Base-by-base conservation (phyloP, 2,888 invertebrate species). In the Venusia cambrica region DNA sequence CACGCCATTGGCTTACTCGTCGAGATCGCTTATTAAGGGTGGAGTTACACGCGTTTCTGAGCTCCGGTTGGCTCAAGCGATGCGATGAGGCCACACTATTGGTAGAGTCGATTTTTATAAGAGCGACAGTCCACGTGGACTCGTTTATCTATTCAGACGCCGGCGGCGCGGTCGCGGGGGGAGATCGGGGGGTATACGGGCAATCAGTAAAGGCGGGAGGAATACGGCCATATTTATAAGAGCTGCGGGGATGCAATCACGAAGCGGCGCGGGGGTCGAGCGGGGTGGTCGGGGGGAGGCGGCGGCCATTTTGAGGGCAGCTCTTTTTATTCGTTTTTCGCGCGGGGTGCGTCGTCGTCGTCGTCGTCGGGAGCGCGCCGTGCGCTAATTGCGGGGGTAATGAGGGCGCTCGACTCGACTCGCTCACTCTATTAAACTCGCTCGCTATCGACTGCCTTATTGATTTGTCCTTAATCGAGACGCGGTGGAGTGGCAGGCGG, bases 231-330 rank as follows among this genome's bases (percentile, higher is more conserved):
- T 88, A 87, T 88, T 87, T 87, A 87, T 87, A 88, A 87, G 87
- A 87, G 87, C 85, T 87, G 85, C 85, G 87, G 87, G 87, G 87
- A 85, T 87, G 87, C 87, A 87, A 87, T 87, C 87, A 85, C 85
- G 87, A 87, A 85, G 83, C 83, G 83, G 84, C 76, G 85, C 78
- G 85, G 80, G 85, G 80, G 72, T 64, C 66, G 74, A 68, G 68
- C 73, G 77, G n/a, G 77, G 58, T 73, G 63, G 57, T 66, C 74
- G 77, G 80, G 77, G 77, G 74, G 77, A 74, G 80, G 80, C 89
- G 90, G 90, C 90, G 90, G 91, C 91, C 91, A 90, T 90, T 91
- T 91, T 90, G 90, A 90, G 90, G 90, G 90, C 90, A 89, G 90
- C 89, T 90, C 90, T 89, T 88, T 88, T 87, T 85, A 84, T 90